Evolutionary conservation across 2,113 vertebrate genomes (phyloP).

Genomic region (Prochilodus magdalenae): DNA sequence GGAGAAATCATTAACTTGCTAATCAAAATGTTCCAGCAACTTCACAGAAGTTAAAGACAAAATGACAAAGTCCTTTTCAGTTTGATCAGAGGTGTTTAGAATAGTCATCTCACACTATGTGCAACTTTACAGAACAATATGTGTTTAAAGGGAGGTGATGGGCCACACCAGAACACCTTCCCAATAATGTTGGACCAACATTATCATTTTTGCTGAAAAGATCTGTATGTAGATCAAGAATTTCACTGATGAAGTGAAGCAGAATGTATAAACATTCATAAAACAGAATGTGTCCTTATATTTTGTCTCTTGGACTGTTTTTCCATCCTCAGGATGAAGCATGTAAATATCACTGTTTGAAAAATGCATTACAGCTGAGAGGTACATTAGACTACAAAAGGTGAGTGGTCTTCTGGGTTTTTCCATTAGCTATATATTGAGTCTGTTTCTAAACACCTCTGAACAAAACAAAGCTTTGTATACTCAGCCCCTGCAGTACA

Average conservation of each 20-base stretch:
- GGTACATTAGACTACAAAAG: slow-evolving; percentile 32
- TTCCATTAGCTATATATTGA: neutral
- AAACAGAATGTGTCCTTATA: slow-evolving; percentile 52
- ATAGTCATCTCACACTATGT: slow-evolving; percentile 1
- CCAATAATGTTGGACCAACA: slow-evolving; percentile 20
- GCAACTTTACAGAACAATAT: neutral
- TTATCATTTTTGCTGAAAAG: slow-evolving; percentile 17
- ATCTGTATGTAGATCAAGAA: slow-evolving; percentile 37
- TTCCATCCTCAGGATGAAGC: slow-evolving; percentile 57
- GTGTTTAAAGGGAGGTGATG: neutral
- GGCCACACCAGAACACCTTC: slow-evolving; percentile 23
- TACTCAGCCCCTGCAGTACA: neutral
- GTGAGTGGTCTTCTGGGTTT: slow-evolving; percentile 16
- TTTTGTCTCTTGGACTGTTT: neutral
- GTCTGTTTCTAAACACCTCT: slow-evolving; percentile 32
- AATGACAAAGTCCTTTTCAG: neutral
- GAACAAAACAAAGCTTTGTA: neutral
- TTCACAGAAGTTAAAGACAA: slow-evolving; percentile 48
- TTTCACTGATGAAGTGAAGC: slow-evolving; percentile 46
- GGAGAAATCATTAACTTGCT: slow-evolving; percentile 51
- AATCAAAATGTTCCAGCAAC: slow-evolving; percentile 39
- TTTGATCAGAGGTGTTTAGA: slow-evolving; percentile 34
- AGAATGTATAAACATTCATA: slow-evolving; percentile 45
- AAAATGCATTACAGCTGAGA: slow-evolving; percentile 29
- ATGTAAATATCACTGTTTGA: slow-evolving; percentile 21